Base-by-base conservation (phyloP, 2,113 vertebrate species). In the Oceanites oceanicus region DNA sequence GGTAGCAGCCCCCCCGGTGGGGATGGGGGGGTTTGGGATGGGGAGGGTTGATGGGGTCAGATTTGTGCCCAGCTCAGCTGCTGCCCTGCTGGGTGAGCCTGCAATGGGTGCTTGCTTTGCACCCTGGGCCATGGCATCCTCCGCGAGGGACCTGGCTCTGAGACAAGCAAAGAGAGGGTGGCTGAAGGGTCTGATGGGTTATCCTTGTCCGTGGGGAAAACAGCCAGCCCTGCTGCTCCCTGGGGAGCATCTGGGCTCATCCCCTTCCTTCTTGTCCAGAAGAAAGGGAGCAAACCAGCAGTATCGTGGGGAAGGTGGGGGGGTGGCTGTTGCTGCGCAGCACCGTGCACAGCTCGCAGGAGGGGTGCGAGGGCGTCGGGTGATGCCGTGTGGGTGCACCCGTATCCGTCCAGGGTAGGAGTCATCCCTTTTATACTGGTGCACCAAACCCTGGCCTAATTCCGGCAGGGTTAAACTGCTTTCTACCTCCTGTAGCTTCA, bases 221-320 rank as follows among this genome's bases (percentile, higher is more conserved):
- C 44, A 32, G 70, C 29, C 44, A 21, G 49, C 26, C 10, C 27
- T 4, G 26, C 56, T 71, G 29, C 1, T 42, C 29, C n/a, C 17
- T 3, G 15, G 25, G 23, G 17, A 32, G 3, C 1, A 1, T 10
- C 15, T 3, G 38, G 52, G 75, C 27, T 91, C 27, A 15, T 14
- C 21, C 42, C 25, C 16, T 62, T 61, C 71, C 40, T 58, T 26
- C 32, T 22, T 3, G 29, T 3, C 17, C 9, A 4, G 66, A 34
- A 40, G 44, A 30, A 55, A 15, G 40, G n/a, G 38, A 68, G 20
- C 1, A 11, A 42, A 32, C 1, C 55, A 12, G 42, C 0, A 0
- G 8, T 4, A 19, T 2, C 0, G 2, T 4, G 49, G 17, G 45
- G n/a, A n/a, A n/a, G n/a, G 0, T 3, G 14, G 15, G 21, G 62